A percentile compares a stretch with the other conserved stretches of the same genome.
Evolutionary conservation across 2,797 vertebrate genomes (phyloP).

Genomic region (Sebastiscus albofasciatus): DNA sequence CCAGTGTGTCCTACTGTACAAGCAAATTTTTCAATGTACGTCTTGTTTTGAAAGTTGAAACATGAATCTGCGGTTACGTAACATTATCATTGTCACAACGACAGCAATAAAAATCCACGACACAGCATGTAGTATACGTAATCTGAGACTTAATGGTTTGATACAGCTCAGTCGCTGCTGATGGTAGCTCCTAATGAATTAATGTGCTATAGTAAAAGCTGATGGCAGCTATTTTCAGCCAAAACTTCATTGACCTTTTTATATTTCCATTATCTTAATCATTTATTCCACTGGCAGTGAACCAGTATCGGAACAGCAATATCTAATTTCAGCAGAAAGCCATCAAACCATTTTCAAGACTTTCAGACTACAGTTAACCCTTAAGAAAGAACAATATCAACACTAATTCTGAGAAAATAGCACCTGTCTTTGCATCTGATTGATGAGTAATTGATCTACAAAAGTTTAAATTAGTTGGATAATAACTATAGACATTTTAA

Average conservation of each 20-base stretch:
- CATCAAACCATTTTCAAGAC: neutral
- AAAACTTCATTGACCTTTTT: neutral
- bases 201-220: neutral
- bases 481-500: neutral
- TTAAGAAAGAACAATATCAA: neutral
- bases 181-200: neutral
- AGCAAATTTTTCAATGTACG: neutral
- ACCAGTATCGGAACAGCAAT: neutral
- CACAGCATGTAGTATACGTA: neutral
- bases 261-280: neutral
- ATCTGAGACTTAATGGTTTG: neutral
- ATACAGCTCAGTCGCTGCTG: neutral
- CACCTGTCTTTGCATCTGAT: neutral
- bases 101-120: neutral
- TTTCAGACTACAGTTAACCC: neutral
- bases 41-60: neutral
- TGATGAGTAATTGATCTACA: neutral
- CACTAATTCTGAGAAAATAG: neutral
- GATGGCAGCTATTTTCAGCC: neutral
- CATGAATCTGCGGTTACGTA: neutral
- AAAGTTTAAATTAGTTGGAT: neutral
- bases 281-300: constrained; percentile 2
- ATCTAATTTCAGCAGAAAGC: neutral
- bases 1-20: constrained; percentile 6
- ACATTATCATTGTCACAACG: neutral